Conservation (phyloP, 2,797 vertebrate species). For the Lithobates sylvaticus region DNA sequence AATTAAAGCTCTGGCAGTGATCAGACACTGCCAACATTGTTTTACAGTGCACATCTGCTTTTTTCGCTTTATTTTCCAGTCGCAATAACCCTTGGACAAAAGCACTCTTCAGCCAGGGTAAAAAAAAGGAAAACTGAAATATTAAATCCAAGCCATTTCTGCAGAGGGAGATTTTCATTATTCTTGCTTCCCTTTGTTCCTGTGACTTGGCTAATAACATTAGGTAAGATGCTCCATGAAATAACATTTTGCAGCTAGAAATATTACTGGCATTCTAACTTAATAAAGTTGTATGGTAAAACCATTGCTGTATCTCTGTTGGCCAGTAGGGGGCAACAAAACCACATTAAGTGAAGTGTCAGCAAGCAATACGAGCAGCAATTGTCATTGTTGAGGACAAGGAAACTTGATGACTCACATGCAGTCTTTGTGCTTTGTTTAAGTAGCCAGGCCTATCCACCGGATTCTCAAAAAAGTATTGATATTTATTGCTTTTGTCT, state of each 20-base stretch:
- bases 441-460: constrained; percentile 51
- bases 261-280: constrained; percentile 37
- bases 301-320: constrained; percentile 29
- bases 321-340: constrained; percentile 73
- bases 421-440: constrained; percentile 68
- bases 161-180: constrained; percentile 52
- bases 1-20: constrained; percentile 43
- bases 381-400: constrained; percentile 49
- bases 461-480: constrained; percentile 55
- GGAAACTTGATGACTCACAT: constrained; percentile 64
- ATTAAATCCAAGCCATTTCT: constrained; percentile 43
- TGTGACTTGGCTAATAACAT: constrained; percentile 56
- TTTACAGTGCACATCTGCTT: constrained; percentile 29
- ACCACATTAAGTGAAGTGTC: constrained; percentile 31
- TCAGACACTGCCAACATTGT: constrained; percentile 20
- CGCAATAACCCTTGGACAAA: constrained; percentile 32
- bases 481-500: constrained; percentile 66
- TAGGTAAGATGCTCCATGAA: constrained; percentile 58
- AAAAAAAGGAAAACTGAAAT: constrained; percentile 23
- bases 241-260: constrained; percentile 60
- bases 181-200: constrained; percentile 58
- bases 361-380: constrained; percentile 54
- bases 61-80: constrained; percentile 7
- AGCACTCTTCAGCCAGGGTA: constrained; percentile 2
- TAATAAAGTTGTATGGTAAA: constrained; percentile 27